Evolutionary conservation across 1,140 invertebrate genomes (phyloP).

Genomic region (Ceratosolen fusciceps): DNA sequence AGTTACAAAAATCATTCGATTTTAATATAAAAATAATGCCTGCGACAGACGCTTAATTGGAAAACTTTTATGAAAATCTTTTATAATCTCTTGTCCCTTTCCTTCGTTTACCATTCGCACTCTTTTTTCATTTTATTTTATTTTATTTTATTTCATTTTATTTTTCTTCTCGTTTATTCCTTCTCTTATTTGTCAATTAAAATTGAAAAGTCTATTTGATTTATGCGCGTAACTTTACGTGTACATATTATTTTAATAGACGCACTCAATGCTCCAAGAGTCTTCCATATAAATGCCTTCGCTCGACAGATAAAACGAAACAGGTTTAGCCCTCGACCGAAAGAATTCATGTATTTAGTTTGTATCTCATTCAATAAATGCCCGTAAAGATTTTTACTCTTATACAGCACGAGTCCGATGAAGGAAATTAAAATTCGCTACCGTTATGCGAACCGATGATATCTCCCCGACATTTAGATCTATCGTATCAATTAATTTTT

Average conservation of each 20-base stretch:
- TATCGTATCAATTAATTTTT: slow-evolving; percentile 17
- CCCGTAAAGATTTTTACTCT: neutral
- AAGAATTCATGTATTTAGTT: neutral
- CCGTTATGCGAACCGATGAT: slow-evolving; percentile 4
- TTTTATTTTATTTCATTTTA: too few species aligned
- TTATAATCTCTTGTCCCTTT: too few species aligned
- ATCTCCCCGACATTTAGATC: neutral
- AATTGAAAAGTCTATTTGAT: neutral
- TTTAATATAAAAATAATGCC: too few species aligned
- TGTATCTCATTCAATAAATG: neutral
- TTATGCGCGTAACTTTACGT: neutral
- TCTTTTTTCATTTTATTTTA: too few species aligned
- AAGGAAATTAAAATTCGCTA: neutral
- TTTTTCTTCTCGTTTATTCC: too few species aligned
- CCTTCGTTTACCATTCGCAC: too few species aligned
- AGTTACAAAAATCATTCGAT: too few species aligned
- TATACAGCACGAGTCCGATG: neutral
- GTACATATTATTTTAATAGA: neutral
- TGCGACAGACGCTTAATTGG: too few species aligned
- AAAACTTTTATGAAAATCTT: too few species aligned
- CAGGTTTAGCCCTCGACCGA: neutral
- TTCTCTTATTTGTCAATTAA: too few species aligned
- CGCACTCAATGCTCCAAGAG: neutral
- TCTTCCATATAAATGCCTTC: neutral
- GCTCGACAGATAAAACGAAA: neutral